Evolutionary conservation across 2,113 vertebrate species (phyloP), one percentile per base, ranked within the genome.

Genomic region (Dendrocopos noguchii): DNA sequence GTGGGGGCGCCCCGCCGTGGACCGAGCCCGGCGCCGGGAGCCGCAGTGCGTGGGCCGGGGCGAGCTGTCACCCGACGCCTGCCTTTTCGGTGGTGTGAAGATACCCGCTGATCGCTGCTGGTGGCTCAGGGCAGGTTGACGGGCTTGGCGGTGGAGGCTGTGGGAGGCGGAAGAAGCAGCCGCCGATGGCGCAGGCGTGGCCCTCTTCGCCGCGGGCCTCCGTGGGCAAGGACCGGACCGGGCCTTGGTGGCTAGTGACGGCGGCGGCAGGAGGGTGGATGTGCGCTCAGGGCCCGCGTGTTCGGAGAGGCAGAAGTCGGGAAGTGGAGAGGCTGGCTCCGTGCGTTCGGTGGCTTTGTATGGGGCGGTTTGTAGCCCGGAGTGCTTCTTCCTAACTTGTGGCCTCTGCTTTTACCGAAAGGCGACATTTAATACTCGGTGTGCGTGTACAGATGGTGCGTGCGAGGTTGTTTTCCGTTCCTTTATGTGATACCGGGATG

Each of bases 341-440:
- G n/a, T 11, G 56, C 56, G 1, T 7, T 31, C 5, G 56, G 15
- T 5, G 29, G 36, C 21, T 27, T 28, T 8, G 31, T 2, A 8
- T 8, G 57, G 15, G 53, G 61, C 28, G n/a, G 28, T 15, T 15
- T 25, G 73, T 20, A 7, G 22, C 10, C 22, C 60, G 2, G 6
- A 12, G 33, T 2, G 31, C 12, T 21, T 29, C 71, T n/a, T 17
- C 33, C 46, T 3, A 34, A 5, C 17, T 10, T 2, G 67, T 10
- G 80, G 59, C 36, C 64, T 59, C 36, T 3, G 87, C 77, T 21
- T 24, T 20, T 19, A 12, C 39, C n/a, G 47, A 50, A 36, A 19
- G 72, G 71, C 80, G 46, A 2, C 25, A 1, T 34, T 14, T 13
- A 6, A 2, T 12, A 1, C 6, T 9, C 19, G 1, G 12, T 12